Evolutionary conservation across 2,888 invertebrate genomes (phyloP).

Genomic region (Dysmachus trigonus): DNA sequence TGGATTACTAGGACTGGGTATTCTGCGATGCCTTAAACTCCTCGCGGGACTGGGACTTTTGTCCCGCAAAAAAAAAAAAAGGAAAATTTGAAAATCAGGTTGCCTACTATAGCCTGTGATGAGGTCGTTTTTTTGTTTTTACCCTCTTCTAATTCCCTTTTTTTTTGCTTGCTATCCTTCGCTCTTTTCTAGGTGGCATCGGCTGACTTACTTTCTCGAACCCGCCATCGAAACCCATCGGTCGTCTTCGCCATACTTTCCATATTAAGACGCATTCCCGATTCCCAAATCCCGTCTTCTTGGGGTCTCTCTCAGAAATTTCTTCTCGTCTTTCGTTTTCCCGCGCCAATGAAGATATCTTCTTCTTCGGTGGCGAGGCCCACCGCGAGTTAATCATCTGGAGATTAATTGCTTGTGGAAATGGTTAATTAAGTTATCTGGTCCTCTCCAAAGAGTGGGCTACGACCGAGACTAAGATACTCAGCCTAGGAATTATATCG

Average conservation of each 20-base stretch:
- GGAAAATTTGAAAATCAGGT: background rate
- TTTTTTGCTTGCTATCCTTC: background rate
- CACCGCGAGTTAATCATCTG: conserved; percentile 42
- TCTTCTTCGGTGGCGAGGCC: background rate
- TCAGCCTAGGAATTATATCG: background rate
- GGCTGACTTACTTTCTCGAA: background rate
- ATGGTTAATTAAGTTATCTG: conserved; percentile 49
- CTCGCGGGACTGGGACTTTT: background rate
- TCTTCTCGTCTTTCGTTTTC: background rate
- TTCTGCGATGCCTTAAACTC: background rate
- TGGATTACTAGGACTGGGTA: conserved; percentile 4
- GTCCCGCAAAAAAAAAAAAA: background rate
- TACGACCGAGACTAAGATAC: background rate
- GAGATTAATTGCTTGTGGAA: conserved; percentile 50
- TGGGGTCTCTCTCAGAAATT: background rate
- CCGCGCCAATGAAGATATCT: background rate
- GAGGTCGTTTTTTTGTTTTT: background rate
- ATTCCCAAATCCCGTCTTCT: background rate
- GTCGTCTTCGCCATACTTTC: background rate
- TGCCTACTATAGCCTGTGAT: background rate
- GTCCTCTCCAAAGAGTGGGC: background rate
- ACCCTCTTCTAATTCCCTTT: background rate
- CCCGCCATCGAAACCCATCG: background rate
- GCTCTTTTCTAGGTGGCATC: background rate
- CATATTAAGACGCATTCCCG: conserved; percentile 35